Evolutionary conservation across 2,888 invertebrate genomes (phyloP).

Genomic region (Cacoxenus indagator): DNA sequence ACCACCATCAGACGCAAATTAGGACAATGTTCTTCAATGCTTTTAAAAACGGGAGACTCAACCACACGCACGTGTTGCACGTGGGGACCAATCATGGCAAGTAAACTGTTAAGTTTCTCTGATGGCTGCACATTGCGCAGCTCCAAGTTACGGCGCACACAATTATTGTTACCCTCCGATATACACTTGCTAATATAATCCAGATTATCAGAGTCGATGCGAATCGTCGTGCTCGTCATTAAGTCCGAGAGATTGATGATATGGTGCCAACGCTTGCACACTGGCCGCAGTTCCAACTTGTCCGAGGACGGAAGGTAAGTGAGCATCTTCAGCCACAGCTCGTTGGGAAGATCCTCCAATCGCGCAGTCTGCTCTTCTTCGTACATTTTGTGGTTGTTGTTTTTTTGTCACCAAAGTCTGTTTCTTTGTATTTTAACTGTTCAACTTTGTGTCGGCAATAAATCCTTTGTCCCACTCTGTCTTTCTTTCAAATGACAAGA

Average conservation of each 20-base stretch:
- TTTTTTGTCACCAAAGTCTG: too few species aligned
- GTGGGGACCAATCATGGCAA: conserved; percentile 43
- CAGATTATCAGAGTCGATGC: conserved; percentile 48
- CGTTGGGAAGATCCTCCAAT: conserved; percentile 54
- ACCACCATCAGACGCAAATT: conserved; percentile 49
- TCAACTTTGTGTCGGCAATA: too few species aligned
- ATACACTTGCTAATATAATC: conserved; percentile 38
- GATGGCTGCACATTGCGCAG: conserved; percentile 39
- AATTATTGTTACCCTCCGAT: conserved; percentile 30
- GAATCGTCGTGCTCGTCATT: conserved; percentile 40
- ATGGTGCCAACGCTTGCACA: conserved; percentile 54
- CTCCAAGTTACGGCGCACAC: conserved; percentile 45
- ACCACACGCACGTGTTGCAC: conserved; percentile 46
- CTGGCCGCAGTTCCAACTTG: conserved; percentile 53
- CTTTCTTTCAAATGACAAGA: too few species aligned
- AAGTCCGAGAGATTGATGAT: conserved; percentile 51
- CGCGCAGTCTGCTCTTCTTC: not conserved
- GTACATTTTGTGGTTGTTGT: too few species aligned
- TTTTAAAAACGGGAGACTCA: conserved; percentile 44
- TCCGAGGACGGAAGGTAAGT: conserved; percentile 55
- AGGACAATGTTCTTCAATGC: conserved; percentile 46
- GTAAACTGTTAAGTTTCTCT: conserved; percentile 41
- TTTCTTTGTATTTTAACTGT: too few species aligned
- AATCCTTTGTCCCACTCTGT: too few species aligned
- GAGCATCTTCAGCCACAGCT: conserved; percentile 59